Evolutionary conservation across 2,113 vertebrate genomes (phyloP), one percentile per base, ranked within the genome.

Genomic region (Hemichromis elongatus): DNA sequence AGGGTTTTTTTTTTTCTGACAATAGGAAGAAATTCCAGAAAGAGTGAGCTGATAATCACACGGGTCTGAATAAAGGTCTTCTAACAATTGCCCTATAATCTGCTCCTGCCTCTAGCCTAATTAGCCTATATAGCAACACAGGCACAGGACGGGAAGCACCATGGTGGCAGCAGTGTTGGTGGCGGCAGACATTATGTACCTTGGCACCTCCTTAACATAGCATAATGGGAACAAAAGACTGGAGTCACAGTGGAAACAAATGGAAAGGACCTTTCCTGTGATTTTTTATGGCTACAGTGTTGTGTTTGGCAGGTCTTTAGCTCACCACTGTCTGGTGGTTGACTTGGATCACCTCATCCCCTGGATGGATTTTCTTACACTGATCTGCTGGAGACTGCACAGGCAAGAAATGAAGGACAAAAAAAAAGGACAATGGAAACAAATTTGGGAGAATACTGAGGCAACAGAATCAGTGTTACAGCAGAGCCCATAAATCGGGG

Each of bases 321-420:
- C 95, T 94, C 90, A 95, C 95, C 94, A 95, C 95, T 79, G 95
- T 95, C 92, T 95, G 95, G 81, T 95, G 95, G 90, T 95, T 95
- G 90, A 95, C 95, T 91, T 95, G 95, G 86, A 95, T 95, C 85
- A 95, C 95, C 79, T 95, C 95, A 2, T 95, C 95, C 26, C 95
- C 95, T 10, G 95, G 94, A 12, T 95, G 95, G 88, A 95, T 95
- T 92, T 95, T 95, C 94, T 95, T 95, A 88, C 95, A 95, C 89
- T 85, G 95, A 86, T 95, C 95, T 45, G 95, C 95, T 30, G 95
- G 95, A 90, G 95, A 95, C 95, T 95, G 86, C 75, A 79, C 70
- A 55, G 53, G 53, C 35, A 89, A 53, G 68, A 13, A 77, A 42
- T 54, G 40, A 24, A 82, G 37, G 52, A 79, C 59, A 78, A 50